Percentiles rank a stretch among this genome's conserved stretches.
Evolutionary conservation across 2,113 vertebrate species (phyloP).

Genomic region (Sapayoa aenigma): DNA sequence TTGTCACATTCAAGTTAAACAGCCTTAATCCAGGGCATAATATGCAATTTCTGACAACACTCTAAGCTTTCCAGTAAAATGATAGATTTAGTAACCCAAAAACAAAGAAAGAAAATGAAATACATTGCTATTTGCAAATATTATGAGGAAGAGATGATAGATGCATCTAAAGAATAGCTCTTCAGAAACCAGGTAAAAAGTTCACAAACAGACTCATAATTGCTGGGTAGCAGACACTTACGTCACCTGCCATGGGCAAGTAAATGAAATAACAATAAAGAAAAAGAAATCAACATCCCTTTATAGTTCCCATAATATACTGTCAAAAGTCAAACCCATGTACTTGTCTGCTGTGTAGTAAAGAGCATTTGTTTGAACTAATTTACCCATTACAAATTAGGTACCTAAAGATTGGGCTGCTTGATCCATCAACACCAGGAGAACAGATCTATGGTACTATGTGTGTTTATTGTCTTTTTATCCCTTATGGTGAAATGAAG

Average conservation of each 20-base stretch:
- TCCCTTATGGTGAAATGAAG: neutral
- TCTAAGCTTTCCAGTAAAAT: neutral
- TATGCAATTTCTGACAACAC: neutral
- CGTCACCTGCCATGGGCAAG: neutral
- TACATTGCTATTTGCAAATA: neutral
- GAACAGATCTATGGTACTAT: neutral
- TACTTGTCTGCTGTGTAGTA: neutral
- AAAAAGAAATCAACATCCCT: neutral
- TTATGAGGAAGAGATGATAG: neutral
- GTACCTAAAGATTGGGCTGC: neutral
- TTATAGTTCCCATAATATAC: neutral
- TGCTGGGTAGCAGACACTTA: neutral
- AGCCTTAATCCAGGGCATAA: neutral
- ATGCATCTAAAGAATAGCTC: neutral
- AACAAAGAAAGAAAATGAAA: neutral
- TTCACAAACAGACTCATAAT: neutral
- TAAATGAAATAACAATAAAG: neutral
- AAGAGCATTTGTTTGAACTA: neutral
- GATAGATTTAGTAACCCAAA: neutral
- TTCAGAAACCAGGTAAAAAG: slow-evolving; percentile 31
- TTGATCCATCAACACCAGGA: neutral
- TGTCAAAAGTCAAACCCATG: neutral
- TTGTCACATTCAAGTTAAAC: neutral
- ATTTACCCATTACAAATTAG: neutral
- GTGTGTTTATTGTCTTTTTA: neutral